A percentile compares a stretch with the other conserved stretches of the same genome.
phyloP scores from a whole-genome alignment of 1,140 invertebrate species.

The Drosophila murphyi region DNA sequence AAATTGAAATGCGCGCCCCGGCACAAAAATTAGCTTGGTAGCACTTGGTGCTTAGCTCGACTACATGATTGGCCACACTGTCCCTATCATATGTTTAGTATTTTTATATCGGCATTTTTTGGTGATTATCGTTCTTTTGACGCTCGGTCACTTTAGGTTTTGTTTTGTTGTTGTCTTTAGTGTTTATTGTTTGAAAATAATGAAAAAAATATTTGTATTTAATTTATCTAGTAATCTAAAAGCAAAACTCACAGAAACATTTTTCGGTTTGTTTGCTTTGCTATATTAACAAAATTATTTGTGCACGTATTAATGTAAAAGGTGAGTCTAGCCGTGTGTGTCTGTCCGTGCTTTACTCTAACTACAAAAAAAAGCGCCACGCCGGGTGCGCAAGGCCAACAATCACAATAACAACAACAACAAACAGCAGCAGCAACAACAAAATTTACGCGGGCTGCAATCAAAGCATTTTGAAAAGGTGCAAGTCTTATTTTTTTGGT shows the following conservation, averaged over 20 bases:
- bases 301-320: constrained; percentile 68
- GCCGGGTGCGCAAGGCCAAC: constrained; percentile 37
- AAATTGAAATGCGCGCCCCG: neutral
- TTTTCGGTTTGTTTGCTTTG: constrained; percentile 46
- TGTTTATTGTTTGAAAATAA: constrained; percentile 41
- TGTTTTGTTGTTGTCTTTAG: constrained; percentile 31
- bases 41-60: constrained; percentile 1
- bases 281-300: constrained; percentile 56
- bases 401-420: neutral
- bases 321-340: constrained; percentile 42
- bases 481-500: neutral
- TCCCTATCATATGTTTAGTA: neutral
- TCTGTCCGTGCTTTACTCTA: neutral
- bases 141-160: constrained; percentile 1
- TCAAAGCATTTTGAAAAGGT: constrained; percentile 21
- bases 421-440: neutral
- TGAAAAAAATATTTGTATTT: constrained; percentile 19
- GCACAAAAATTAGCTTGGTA: neutral
- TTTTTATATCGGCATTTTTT: neutral
- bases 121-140: neutral
- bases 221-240: constrained; percentile 67
- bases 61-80: constrained; percentile 6
- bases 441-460: constrained; percentile 40
- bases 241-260: constrained; percentile 12
- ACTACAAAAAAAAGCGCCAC: constrained; percentile 28